Evolutionary conservation across 2,797 vertebrate genomes (phyloP).

Genomic region (Vireo griseus): DNA sequence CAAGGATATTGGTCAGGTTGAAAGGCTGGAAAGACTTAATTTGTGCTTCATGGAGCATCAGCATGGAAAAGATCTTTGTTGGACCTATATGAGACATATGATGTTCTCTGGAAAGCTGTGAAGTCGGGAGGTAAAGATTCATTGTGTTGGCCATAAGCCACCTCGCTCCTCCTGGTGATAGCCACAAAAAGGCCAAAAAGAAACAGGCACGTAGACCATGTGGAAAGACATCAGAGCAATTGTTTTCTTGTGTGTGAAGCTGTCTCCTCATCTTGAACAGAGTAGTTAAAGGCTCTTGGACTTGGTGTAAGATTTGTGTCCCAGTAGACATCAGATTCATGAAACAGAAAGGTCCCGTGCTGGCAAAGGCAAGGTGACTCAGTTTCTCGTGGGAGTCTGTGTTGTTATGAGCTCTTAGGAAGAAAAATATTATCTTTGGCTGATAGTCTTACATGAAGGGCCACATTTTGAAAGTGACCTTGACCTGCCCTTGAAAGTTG

Average conservation of each 20-base stretch:
- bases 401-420: neutral
- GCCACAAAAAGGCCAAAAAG: neutral
- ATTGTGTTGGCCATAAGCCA: neutral
- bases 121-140: neutral
- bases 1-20: neutral
- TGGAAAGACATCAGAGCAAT: neutral
- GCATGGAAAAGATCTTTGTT: neutral
- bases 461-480: neutral
- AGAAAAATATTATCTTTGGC: neutral
- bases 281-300: neutral
- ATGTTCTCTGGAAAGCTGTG: neutral
- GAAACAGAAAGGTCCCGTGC: conserved; percentile 28
- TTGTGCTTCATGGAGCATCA: neutral
- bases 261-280: neutral
- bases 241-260: neutral
- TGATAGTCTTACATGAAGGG: neutral
- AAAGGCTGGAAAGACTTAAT: neutral
- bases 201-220: neutral
- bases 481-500: neutral
- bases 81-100: neutral
- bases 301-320: conserved; percentile 17
- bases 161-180: neutral
- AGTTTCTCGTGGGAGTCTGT: neutral
- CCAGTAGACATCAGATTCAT: neutral
- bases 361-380: neutral